Base-by-base conservation (phyloP, 2,113 vertebrate genomes). In the Bufo bufo region DNA sequence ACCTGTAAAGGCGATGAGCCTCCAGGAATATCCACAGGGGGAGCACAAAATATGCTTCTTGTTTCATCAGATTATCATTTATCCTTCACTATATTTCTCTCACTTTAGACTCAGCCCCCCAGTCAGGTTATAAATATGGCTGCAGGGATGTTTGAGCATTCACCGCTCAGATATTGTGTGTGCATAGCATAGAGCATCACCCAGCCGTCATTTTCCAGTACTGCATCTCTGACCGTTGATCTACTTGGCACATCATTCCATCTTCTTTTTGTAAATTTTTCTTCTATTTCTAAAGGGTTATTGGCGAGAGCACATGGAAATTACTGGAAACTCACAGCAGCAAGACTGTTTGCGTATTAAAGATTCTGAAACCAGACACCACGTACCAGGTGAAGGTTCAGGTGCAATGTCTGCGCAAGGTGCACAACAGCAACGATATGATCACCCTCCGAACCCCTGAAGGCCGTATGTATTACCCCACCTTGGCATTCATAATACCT, bases 331-430 rank as follows among this genome's bases (percentile, higher is more conserved):
- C 97, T 0, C 96, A 99, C 92, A 99, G 97, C 93, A 99, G 96
- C 91, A 99, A 99, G 92, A 97, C 96, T 66, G 97, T 93, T 91
- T 93, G 93, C 0, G 90, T 95, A 0, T 90, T 99, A 90, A 97
- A 93, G 0, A 95, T 99, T 19, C 92, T 99, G 83, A 96, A 96
- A 84, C 98, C 98, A 0, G 98, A 98, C 90, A 96, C 96, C 90
- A 99, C 96, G 0, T 99, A 99, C 84, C 97, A 99, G 49, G 96
- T 97, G 59, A 99, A 99, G 81, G 97, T 99, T 16, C 97, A 98
- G 89, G 97, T 97, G 4, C 97, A 99, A 90, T 99, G 98, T 49
- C 95, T 99, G 90, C 97, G 94, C 91, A 94, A 95, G 90, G 89
- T 95, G 85, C 97, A 99, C 92, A 97, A 94, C 93, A 97, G 94